Percentiles rank a stretch among this genome's conserved stretches.
phyloP scores from a whole-genome alignment of 92 coral and sea anemone species.

The Palythoa grandis region DNA sequence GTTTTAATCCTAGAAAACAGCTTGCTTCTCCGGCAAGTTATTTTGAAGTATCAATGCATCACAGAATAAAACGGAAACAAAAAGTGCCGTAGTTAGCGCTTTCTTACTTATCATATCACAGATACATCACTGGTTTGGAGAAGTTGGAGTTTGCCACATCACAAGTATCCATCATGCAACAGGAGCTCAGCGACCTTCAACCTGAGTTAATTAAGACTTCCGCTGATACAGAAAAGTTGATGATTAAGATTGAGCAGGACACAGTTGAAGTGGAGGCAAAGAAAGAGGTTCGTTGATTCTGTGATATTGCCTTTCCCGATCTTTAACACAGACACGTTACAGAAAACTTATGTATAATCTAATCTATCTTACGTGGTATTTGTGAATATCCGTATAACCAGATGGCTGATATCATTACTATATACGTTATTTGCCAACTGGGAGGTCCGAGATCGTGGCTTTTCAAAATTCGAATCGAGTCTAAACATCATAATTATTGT shows the following conservation, averaged over 20 bases:
- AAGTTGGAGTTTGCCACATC: slow-evolving; percentile 98
- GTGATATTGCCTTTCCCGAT: background rate
- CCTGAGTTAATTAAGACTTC: slow-evolving; percentile 99
- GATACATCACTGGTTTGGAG: slow-evolving; percentile 77
- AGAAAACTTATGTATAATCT: background rate
- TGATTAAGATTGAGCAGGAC: slow-evolving; percentile 97
- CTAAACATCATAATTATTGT: too few species aligned
- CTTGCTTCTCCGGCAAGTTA: too few species aligned
- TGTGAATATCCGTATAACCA: too few species aligned
- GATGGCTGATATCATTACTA: too few species aligned
- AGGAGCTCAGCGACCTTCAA: slow-evolving; percentile 93
- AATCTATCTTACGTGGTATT: too few species aligned
- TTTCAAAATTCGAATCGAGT: too few species aligned
- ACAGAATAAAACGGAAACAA: background rate
- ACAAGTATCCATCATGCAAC: slow-evolving; percentile 99
- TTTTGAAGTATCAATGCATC: too few species aligned
- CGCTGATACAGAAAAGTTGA: slow-evolving; percentile 94
- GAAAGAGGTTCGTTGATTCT: slow-evolving; percentile 74
- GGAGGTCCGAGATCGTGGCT: too few species aligned
- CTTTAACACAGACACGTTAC: background rate
- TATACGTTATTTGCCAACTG: too few species aligned
- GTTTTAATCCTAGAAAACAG: too few species aligned
- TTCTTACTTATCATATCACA: background rate
- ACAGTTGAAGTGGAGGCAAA: slow-evolving; percentile 99
- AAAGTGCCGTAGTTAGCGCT: background rate